Percentiles rank a stretch among this genome's conserved stretches.
phyloP scores from a whole-genome alignment of 2,797 vertebrate genomes.

The Onychomys arenicola region DNA sequence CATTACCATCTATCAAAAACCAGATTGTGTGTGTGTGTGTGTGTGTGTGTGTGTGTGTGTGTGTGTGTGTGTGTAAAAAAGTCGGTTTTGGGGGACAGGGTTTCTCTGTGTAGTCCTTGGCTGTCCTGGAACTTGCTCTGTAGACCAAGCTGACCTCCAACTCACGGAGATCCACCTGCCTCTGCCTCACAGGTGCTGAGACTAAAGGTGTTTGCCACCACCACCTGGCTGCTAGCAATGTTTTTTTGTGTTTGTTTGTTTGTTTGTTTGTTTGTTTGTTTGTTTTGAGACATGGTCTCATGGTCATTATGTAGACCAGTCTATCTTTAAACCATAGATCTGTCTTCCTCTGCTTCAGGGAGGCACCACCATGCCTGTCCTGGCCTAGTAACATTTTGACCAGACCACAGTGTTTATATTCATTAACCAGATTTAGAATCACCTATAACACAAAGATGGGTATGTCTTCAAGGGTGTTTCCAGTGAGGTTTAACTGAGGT shows the following conservation, averaged over 20 bases:
- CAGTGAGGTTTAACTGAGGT: neutral
- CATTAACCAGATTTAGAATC: neutral
- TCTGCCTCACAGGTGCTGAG: neutral
- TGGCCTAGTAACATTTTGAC: slow-evolving; percentile 19
- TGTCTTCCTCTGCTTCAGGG: neutral
- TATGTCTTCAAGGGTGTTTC: neutral
- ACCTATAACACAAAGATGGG: neutral
- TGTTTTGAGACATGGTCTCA: neutral
- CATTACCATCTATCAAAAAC: slow-evolving; percentile 55
- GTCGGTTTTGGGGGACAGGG: neutral
- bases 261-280: neutral
- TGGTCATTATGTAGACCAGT: neutral
- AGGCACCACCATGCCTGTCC: neutral
- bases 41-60: too few relatives aligned
- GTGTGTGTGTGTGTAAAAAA: too few relatives aligned
- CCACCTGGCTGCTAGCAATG: neutral
- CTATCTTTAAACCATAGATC: neutral
- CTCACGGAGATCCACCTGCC: neutral
- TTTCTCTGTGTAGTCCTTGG: neutral
- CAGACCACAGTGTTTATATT: neutral
- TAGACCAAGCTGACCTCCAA: neutral
- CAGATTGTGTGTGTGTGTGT: too few relatives aligned
- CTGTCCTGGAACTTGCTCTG: neutral
- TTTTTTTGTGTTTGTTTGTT: neutral
- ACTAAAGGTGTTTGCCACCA: neutral